Evolutionary conservation across 2,797 vertebrate genomes (phyloP).

Genomic region (Neostethus bicornis): DNA sequence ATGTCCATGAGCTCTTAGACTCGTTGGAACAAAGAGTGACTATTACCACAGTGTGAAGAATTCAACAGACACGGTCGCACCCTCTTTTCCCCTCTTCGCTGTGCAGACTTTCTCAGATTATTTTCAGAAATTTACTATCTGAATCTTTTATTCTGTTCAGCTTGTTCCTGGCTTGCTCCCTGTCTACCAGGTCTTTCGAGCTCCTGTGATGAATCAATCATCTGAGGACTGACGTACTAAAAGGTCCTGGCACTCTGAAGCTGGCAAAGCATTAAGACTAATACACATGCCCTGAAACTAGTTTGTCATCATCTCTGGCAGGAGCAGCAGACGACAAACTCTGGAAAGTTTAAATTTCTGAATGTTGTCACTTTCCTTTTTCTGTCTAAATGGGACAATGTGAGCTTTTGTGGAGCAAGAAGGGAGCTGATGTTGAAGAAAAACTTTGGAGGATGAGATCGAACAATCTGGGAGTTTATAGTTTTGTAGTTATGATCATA

Average conservation of each 20-base stretch:
- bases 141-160: slow-evolving; percentile 11
- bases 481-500: too few species aligned
- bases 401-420: slow-evolving; percentile 34
- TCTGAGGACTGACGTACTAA: slow-evolving; percentile 26
- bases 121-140: slow-evolving; percentile 27
- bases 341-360: slow-evolving; percentile 66
- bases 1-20: slow-evolving; percentile 47
- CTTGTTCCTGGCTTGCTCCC: slow-evolving; percentile 24
- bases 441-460: slow-evolving; percentile 12
- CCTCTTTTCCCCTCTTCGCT: slow-evolving; percentile 35
- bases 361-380: slow-evolving; percentile 48
- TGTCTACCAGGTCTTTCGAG: slow-evolving; percentile 24
- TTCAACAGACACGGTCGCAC: slow-evolving; percentile 50
- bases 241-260: slow-evolving; percentile 32
- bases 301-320: slow-evolving; percentile 52
- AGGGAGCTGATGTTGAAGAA: slow-evolving; percentile 11
- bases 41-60: slow-evolving; percentile 66
- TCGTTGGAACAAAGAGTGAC: slow-evolving; percentile 39
- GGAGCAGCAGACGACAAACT: slow-evolving; percentile 47
- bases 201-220: slow-evolving; percentile 47
- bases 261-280: slow-evolving; percentile 36
- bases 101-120: slow-evolving; percentile 12
- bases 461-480: too few species aligned
- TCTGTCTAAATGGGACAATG: slow-evolving; percentile 51
- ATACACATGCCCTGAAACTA: slow-evolving; percentile 60